A percentile compares a stretch with the other conserved stretches of the same genome.
Evolutionary conservation across 2,888 invertebrate species (phyloP).

Genomic region (Dorcus parallelipipedus): DNA sequence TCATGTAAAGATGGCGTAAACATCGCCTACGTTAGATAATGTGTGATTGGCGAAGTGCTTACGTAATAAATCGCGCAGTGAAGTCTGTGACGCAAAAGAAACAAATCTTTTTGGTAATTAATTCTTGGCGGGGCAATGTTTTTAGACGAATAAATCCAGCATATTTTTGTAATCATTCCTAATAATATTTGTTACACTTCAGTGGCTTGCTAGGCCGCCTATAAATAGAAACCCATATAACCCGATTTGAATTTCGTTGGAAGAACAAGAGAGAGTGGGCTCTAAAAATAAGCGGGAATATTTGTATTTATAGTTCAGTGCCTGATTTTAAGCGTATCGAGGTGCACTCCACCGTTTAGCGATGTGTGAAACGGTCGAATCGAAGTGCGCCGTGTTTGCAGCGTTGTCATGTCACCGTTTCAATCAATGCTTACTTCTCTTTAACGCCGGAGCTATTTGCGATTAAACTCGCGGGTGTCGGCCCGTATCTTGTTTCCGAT

Average conservation of each 20-base stretch:
- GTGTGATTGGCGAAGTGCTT: no score
- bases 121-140: no score
- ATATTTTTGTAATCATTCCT: no score
- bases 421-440: constrained; percentile 22
- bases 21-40: background rate
- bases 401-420: constrained; percentile 23
- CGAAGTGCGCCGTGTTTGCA: constrained; percentile 15
- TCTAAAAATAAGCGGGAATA: constrained; percentile 10
- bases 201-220: no score
- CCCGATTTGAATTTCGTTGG: no score
- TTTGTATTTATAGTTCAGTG: constrained; percentile 23
- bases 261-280: no score
- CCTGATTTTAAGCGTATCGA: constrained; percentile 22
- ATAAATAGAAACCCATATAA: no score
- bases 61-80: no score
- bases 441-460: constrained; percentile 3
- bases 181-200: no score
- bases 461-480: background rate
- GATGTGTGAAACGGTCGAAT: constrained; percentile 18
- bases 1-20: constrained; percentile 1
- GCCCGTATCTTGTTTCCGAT: constrained; percentile 5
- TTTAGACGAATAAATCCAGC: no score
- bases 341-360: constrained; percentile 22
- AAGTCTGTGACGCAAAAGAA: no score
- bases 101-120: no score